Evolutionary conservation across 2,888 invertebrate genomes (phyloP), one percentile per base, ranked within the genome.

Genomic region (Dryobota labecula): DNA sequence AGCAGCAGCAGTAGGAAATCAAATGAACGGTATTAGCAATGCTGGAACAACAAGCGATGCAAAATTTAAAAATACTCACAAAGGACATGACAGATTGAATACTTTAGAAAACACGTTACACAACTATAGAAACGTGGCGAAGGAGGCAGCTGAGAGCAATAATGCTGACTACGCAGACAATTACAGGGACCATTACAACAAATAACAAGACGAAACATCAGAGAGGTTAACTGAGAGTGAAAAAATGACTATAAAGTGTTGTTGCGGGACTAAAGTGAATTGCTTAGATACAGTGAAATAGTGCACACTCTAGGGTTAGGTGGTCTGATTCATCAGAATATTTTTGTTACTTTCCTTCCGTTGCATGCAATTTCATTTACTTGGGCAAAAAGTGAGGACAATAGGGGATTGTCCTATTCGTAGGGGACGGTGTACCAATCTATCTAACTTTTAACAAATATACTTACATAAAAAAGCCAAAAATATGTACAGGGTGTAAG

Each of bases 61-160:
- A 6, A 82, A 63, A 6, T 91, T 84, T 77, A 84, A 89, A 64
- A 89, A 89, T 36, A 87, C 80, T 67, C 86, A 88, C 43, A 84
- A 71, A 64, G 91, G 88, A 5, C 81, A 90, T 43, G 84, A 89
- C 24, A 80, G 58, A 18, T 73, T 49, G 8, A 85, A 89, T 69
- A 89, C 84, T 9, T 60, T 81, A 15, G 86, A 91, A 13, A 88
- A 70, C 61, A 82, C 90, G 51, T 85, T 92, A 27, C 86, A 90
- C 57, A 89, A 77, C 69, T 92, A 91, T 65, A 90, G 87, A 84
- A 89, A 93, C 70, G 86, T 92, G 0, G 93, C 93, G 18, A 91
- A 90, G 75, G 77, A 88, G 45, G 87, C 90, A 27, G 93, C 92
- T 33, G 68, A 78, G 6, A 91, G 87, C 43, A 93, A 93, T 80